A percentile compares a stretch with the other conserved stretches of the same genome.
Conservation (phyloP, 2,888 invertebrate genomes). For the Eilema griseolum region DNA sequence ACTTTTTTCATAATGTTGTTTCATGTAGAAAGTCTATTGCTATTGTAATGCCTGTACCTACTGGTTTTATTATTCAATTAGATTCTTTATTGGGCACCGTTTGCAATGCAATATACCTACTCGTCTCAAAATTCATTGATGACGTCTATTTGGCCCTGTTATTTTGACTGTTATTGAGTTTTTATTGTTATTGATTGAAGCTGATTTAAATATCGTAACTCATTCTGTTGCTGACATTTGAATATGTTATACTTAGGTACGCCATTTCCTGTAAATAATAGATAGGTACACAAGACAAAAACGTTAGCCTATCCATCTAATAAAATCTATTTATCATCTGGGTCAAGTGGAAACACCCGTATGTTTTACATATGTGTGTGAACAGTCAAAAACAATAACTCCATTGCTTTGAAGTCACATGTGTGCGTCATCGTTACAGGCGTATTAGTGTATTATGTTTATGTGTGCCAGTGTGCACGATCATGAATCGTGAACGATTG, state of each 20-base stretch:
- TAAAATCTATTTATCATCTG: too few species aligned
- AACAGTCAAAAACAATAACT: too few species aligned
- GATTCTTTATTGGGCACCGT: slow-evolving; percentile 46
- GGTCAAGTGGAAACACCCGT: too few species aligned
- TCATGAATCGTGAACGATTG: too few species aligned
- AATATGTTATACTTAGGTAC: too few species aligned
- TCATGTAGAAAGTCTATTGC: slow-evolving; percentile 39
- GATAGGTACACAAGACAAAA: neutral
- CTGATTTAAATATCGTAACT: neutral
- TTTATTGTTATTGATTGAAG: slow-evolving; percentile 5
- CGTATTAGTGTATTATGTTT: too few species aligned
- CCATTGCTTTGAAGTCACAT: too few species aligned
- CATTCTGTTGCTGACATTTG: slow-evolving; percentile 1
- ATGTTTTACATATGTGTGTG: too few species aligned
- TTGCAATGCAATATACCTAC: slow-evolving; percentile 33
- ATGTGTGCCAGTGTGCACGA: too few species aligned
- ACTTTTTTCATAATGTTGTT: slow-evolving; percentile 50
- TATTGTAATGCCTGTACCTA: slow-evolving; percentile 42
- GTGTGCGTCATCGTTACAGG: too few species aligned
- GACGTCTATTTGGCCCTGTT: slow-evolving; percentile 33
- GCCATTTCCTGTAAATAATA: too few species aligned
- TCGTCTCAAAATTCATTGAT: slow-evolving; percentile 50
- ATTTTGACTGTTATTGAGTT: slow-evolving; percentile 22
- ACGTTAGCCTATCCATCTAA: too few species aligned
- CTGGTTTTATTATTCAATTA: slow-evolving; percentile 45